Base-by-base conservation (phyloP, 1,140 invertebrate species). In the Chionoecetes opilio region DNA sequence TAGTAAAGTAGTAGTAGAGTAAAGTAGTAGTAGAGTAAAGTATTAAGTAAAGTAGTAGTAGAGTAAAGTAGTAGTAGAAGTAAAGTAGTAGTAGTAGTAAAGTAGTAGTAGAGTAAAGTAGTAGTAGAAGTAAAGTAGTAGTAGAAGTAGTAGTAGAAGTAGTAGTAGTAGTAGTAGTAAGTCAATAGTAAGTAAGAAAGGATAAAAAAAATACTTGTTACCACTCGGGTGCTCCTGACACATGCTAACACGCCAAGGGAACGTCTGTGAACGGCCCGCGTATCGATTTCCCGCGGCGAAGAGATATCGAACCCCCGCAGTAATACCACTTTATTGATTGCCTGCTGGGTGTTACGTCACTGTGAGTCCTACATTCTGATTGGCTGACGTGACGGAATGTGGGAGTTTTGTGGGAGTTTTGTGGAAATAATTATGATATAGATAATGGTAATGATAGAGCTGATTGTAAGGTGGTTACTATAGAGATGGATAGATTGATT, bases 301-400 rank as follows among this genome's bases (percentile, higher is more conserved):
- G 63, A 75, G 26, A 75, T 75, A 75, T 75, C 63, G 63, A 75
- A 75, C 63, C 26, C n/a, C 63, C 63, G 63, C n/a, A n/a, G 63
- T 75, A 75, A 75, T 75, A 75, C 63, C 21, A 26, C n/a, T n/a
- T n/a, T 26, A 75, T 75, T 75, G 63, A 75, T 75, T 75, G 63
- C 63, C n/a, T 75, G 63, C 0, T 26, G 21, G 21, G 63, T 6
- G n/a, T 75, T 75, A 75, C 63, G 63, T 75, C 63, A 75, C 63
- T n/a, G 21, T 5, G 6, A n/a, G 5, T 26, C 3, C 63, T n/a
- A 2, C 1, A 14, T 5, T 8, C 63, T 75, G 63, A 75, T 75
- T 75, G 63, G 63, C 14, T 5, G 41, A 46, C 41, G 14, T 14
- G 41, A 46, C 2, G 46, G 63, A 75, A 75, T 75, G 63, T 75